Percentiles rank a stretch among this genome's conserved stretches.
Conservation (phyloP, 2,797 vertebrate genomes). For the Centroberyx gerrardi region DNA sequence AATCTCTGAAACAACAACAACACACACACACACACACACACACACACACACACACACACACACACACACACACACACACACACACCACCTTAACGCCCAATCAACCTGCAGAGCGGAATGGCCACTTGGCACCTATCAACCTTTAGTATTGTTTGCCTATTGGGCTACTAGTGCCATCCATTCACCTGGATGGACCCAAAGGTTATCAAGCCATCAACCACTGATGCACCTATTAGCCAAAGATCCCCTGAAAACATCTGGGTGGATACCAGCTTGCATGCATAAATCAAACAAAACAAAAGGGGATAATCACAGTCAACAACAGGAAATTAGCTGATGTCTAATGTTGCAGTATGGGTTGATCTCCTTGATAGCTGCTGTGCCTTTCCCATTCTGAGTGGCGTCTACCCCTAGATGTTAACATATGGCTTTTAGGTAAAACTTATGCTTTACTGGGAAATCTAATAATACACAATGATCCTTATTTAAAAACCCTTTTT, state of each 20-base stretch:
- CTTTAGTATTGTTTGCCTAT: conserved; percentile 2
- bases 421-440: background rate
- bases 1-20: background rate
- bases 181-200: conserved; percentile 24
- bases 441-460: too few relatives aligned
- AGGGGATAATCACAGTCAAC: background rate
- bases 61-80: conserved; percentile 1
- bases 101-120: background rate
- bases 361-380: background rate
- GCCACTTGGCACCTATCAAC: conserved; percentile 8
- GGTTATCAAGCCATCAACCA: conserved; percentile 14
- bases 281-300: conserved; percentile 14
- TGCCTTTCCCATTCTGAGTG: background rate
- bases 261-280: conserved; percentile 1
- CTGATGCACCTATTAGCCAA: background rate
- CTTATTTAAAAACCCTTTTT: too few relatives aligned
- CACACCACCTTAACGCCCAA: background rate
- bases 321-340: background rate
- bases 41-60: background rate
- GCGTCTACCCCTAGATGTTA: background rate
- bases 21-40: conserved; percentile 4
- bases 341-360: background rate
- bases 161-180: conserved; percentile 2
- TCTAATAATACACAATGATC: background rate
- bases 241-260: background rate